phyloP scores from a whole-genome alignment of 53 echinoderm and acorn worm species.

The Stichopus horrens region DNA sequence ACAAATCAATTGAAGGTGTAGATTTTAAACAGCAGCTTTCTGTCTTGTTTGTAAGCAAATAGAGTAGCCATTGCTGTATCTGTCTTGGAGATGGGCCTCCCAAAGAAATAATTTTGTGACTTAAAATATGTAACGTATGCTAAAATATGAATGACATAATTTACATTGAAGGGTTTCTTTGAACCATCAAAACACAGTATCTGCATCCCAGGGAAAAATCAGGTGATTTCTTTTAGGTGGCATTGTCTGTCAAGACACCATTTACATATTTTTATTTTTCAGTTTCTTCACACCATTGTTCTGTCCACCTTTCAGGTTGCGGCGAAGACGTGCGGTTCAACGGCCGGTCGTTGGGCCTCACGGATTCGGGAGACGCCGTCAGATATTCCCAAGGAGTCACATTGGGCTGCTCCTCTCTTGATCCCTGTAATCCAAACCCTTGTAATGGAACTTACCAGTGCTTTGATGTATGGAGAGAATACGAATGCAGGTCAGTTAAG shows the following conservation, averaged over 20 bases:
- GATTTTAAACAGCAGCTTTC: no score
- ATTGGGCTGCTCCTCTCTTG: conserved; percentile 68
- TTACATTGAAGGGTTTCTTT: no score
- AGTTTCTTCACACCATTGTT: not conserved
- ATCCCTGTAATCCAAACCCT: conserved; percentile 61
- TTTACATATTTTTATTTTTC: not conserved
- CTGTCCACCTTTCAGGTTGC: conserved; percentile 61
- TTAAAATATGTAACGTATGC: no score
- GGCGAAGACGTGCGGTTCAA: conserved; percentile 82
- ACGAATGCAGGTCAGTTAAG: conserved; percentile 71
- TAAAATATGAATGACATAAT: no score
- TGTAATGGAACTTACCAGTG: conserved; percentile 74
- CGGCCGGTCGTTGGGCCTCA: conserved; percentile 71
- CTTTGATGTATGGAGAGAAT: conserved; percentile 80
- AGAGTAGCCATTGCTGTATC: no score
- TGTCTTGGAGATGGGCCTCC: no score
- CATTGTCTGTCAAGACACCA: not conserved
- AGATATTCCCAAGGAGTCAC: conserved; percentile 60
- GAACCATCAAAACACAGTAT: no score
- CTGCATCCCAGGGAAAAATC: not conserved
- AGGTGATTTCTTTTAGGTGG: no score
- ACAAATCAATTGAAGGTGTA: no score
- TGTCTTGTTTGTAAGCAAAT: no score
- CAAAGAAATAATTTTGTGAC: no score
- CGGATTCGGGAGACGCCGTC: conserved; percentile 48